Evolutionary conservation across 2,797 vertebrate species (phyloP).

Genomic region (Labroides dimidiatus): DNA sequence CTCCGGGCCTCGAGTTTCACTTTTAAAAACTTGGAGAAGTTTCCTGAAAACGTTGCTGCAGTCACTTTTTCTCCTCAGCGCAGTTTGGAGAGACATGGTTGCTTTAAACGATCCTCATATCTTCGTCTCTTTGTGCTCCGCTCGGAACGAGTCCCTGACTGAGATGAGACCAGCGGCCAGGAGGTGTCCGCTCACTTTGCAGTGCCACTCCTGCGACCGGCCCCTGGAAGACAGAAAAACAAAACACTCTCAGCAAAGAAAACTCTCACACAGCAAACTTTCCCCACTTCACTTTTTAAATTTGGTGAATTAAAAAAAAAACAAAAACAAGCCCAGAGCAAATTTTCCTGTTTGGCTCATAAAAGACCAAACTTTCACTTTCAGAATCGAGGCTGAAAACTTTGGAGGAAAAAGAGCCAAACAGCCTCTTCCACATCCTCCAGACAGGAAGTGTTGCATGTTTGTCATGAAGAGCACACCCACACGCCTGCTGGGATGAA

Average conservation of each 20-base stretch:
- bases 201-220: slow-evolving; percentile 85
- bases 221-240: slow-evolving; percentile 75
- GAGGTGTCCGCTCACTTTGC: slow-evolving; percentile 80
- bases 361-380: background rate
- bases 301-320: background rate
- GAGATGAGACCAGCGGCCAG: slow-evolving; percentile 78
- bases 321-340: background rate
- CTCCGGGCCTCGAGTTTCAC: slow-evolving; percentile 14
- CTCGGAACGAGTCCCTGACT: slow-evolving; percentile 77
- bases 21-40: slow-evolving; percentile 12
- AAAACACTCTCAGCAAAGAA: background rate
- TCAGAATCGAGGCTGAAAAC: background rate
- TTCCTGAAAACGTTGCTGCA: background rate
- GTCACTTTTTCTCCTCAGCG: background rate
- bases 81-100: background rate
- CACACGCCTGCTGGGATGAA: background rate
- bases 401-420: background rate
- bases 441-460: background rate
- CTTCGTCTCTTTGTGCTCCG: slow-evolving; percentile 65
- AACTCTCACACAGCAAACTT: background rate
- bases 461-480: background rate
- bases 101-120: slow-evolving; percentile 26
- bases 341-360: background rate
- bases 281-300: background rate
- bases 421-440: background rate